Percentiles rank a stretch among this genome's conserved stretches.
Conservation (phyloP, 92 coral and sea anemone species). For the Palythoa grandis region DNA sequence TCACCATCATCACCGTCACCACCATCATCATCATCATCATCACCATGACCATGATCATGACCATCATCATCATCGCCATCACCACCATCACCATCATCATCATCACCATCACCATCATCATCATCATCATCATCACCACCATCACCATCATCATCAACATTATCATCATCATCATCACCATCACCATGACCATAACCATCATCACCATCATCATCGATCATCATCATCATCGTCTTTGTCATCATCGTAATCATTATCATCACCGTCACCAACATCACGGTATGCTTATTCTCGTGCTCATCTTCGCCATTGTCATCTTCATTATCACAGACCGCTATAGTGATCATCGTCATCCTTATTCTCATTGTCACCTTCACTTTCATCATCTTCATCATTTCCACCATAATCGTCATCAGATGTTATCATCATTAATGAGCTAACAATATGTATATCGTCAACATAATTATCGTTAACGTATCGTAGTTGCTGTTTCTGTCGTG, state of each 20-base stretch:
- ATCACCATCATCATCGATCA: background rate
- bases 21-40: background rate
- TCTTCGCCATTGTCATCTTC: background rate
- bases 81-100: background rate
- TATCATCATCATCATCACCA: background rate
- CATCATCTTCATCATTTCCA: background rate
- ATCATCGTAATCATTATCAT: background rate
- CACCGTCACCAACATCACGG: too few relatives aligned
- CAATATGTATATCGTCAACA: background rate
- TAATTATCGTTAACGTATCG: background rate
- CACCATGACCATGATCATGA: too few relatives aligned
- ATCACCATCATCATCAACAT: background rate
- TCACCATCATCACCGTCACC: background rate
- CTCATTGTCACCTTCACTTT: background rate
- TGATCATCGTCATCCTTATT: background rate
- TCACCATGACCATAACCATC: background rate
- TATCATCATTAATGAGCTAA: background rate
- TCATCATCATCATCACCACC: background rate
- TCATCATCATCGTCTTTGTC: background rate
- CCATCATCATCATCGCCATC: background rate
- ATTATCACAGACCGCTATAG: background rate
- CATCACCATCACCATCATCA: background rate
- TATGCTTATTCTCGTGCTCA: background rate
- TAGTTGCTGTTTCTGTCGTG: too few relatives aligned
- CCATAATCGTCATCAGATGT: background rate